Percentiles rank a stretch among this genome's conserved stretches.
phyloP scores from a whole-genome alignment of 2,113 vertebrate species.

The Xerus inauris region DNA sequence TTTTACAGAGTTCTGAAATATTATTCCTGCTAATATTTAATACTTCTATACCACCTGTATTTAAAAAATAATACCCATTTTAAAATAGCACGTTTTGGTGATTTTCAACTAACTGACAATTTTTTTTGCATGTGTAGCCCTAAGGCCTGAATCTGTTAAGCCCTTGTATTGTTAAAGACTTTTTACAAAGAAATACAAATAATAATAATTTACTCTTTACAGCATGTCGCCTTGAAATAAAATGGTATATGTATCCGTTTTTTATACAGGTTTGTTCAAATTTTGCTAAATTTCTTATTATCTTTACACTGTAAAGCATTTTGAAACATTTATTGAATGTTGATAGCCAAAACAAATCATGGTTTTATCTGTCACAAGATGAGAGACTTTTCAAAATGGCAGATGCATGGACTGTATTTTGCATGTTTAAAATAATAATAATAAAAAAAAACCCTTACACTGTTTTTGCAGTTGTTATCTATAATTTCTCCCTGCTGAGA shows the following conservation, averaged over 20 bases:
- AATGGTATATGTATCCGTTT: constrained; percentile 90
- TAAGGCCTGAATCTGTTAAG: constrained; percentile 87
- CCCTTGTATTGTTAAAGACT: constrained; percentile 88
- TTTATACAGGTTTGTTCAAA: constrained; percentile 96
- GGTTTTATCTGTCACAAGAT: constrained; percentile 88
- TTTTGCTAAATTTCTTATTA: constrained; percentile 98
- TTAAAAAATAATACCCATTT: constrained; percentile 77
- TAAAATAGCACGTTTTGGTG: constrained; percentile 90
- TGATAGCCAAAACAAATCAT: constrained; percentile 87
- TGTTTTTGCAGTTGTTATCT: constrained; percentile 87
- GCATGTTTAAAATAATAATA: constrained; percentile 93
- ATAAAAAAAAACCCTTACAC: constrained; percentile 65
- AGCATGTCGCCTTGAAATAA: constrained; percentile 93
- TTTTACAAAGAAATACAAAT: constrained; percentile 91
- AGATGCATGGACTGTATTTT: constrained; percentile 96
- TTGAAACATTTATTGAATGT: constrained; percentile 90
- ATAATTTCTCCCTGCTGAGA: constrained; percentile 84
- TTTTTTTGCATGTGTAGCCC: constrained; percentile 93
- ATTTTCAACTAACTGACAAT: constrained; percentile 89
- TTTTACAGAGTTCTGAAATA: constrained; percentile 84
- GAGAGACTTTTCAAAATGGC: constrained; percentile 88
- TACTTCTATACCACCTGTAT: constrained; percentile 83
- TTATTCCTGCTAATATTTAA: constrained; percentile 82
- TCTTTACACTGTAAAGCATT: constrained; percentile 95
- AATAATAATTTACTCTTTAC: constrained; percentile 88